Base-by-base conservation (phyloP, 2,888 invertebrate species). In the Volucella zonaria region DNA sequence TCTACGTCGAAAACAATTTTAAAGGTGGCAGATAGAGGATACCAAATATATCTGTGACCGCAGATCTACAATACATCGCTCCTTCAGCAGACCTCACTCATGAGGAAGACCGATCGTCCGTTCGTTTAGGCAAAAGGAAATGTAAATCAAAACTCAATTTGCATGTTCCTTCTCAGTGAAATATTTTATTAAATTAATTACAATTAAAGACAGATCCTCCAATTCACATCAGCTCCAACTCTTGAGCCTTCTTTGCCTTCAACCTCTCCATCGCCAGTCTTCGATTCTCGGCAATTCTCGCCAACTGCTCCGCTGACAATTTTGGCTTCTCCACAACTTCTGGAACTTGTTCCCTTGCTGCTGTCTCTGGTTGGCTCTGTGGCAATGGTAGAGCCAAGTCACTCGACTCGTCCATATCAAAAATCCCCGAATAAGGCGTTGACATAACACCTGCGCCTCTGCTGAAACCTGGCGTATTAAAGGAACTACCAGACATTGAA, bases 281-380 rank as follows among this genome's bases (percentile, higher is more conserved):
- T 66, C 94, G 93, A 89, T 96, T 96, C 87, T 93, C 93, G 31
- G 95, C 93, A 91, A 96, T 95, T 88, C 94, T 93, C 67, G 95
- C 94, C 87, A 93, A 93, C 88, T 95, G 94, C 85, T 95, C 96
- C 1, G 95, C 93, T 1, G 93, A 93, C 11, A 95, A 88, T 59
- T 88, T 87, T 10, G 85, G 77, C 38, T 61, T 67, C 12, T 79
- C 75, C 0, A 18, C 9, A 23, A 40, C 75, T 4, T 88, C 87
- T 1, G 87, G 56, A 10, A 87, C 42, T 2, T 66, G 10, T 4
- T 75, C 71, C 38, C 66, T 11, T 0, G 40, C 52, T 1, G 89
- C 88, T 0, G 89, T 89, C 0, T 87, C 43, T 3, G 90, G 89
- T 59, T 90, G 89, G 1, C 90, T 89, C 1, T 87, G 81, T 2